A percentile compares a stretch with the other conserved stretches of the same genome.
Evolutionary conservation across 2,113 vertebrate species (phyloP).

Genomic region (Cryptotis parvus): DNA sequence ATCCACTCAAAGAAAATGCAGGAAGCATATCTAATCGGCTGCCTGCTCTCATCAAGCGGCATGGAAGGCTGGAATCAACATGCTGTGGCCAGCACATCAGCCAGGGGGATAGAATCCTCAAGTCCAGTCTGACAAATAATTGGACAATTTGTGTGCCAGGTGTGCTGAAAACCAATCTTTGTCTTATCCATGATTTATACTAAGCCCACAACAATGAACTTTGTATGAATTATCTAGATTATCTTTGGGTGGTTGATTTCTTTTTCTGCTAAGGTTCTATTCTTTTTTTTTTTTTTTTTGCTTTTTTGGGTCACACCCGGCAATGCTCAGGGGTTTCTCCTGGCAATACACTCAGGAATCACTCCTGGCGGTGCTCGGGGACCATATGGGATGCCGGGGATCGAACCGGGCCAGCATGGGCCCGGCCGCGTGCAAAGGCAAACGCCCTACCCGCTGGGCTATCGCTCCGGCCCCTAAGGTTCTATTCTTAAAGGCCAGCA

Average conservation of each 20-base stretch:
- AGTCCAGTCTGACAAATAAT: conserved; percentile 32
- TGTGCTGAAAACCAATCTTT: background rate
- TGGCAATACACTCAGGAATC: no score
- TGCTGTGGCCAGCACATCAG: background rate
- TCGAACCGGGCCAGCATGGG: no score
- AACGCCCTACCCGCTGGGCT: no score
- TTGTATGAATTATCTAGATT: conserved; percentile 47
- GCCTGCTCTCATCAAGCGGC: conserved; percentile 35
- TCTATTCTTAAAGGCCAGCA: conserved; percentile 18
- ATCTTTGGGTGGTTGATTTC: background rate
- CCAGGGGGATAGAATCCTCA: background rate
- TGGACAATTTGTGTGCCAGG: background rate
- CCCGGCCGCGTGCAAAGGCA: no score
- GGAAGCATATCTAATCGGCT: conserved; percentile 22
- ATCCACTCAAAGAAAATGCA: conserved; percentile 53
- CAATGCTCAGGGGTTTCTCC: no score
- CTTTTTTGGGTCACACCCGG: no score
- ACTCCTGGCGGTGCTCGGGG: no score
- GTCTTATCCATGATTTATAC: conserved; percentile 17
- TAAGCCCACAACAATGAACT: background rate
- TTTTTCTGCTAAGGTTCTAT: background rate
- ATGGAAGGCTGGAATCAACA: background rate
- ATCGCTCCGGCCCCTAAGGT: background rate
- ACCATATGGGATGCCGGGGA: no score
- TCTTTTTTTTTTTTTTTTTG: no score